Evolutionary conservation across 2,797 vertebrate species (phyloP).

Genomic region (Mallotus villosus): DNA sequence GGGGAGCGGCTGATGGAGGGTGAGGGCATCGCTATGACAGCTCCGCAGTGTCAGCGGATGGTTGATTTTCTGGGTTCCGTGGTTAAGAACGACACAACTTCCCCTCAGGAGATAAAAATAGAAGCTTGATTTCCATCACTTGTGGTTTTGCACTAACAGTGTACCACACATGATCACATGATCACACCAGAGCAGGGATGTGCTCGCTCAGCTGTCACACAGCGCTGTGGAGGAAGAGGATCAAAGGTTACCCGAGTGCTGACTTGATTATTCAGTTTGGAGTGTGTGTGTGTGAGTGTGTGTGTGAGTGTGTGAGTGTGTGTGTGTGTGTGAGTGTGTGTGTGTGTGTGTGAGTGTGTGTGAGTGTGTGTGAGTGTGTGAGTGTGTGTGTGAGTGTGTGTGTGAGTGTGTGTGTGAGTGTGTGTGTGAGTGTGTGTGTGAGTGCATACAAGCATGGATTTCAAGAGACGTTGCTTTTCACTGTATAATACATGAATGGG

Average conservation of each 20-base stretch:
- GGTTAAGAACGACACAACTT: constrained; percentile 60
- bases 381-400: no score
- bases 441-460: not conserved
- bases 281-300: no score
- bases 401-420: no score
- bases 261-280: not conserved
- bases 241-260: not conserved
- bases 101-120: constrained; percentile 49
- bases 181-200: constrained; percentile 33
- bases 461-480: not conserved
- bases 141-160: constrained; percentile 56
- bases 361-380: no score
- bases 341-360: no score
- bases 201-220: not conserved
- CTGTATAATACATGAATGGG: not conserved
- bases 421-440: no score
- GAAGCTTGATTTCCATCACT: constrained; percentile 55
- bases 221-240: not conserved
- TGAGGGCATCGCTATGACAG: constrained; percentile 73
- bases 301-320: no score
- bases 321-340: no score
- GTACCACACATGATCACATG: constrained; percentile 48
- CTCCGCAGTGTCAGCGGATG: constrained; percentile 72
- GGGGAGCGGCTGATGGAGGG: constrained; percentile 54
- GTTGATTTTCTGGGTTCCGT: constrained; percentile 59